These are phyloP conservation scores for Peromyscus leucopus DNA, from an alignment of 2,113 vertebrate genomes.

Conservation along the genomic window DNA sequence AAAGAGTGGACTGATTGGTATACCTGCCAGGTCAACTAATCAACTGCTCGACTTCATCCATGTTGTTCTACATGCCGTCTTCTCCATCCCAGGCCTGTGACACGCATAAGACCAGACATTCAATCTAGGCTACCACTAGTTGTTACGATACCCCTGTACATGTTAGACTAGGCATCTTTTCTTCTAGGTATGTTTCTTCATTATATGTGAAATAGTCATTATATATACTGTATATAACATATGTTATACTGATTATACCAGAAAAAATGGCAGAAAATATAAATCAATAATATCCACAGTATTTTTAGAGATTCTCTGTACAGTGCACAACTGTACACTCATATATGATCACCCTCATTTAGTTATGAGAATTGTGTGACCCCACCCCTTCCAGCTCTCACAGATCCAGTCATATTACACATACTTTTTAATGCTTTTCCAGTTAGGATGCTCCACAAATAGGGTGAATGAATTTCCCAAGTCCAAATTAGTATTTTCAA, in stretches of 20 bases:
- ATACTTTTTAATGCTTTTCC: not conserved
- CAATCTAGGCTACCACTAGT: not conserved
- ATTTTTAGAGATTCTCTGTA: not conserved
- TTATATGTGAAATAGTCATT: not conserved
- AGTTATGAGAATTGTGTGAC: not conserved
- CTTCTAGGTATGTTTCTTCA: not conserved
- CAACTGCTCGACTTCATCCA: not conserved
- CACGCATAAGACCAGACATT: not conserved
- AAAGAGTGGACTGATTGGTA: not conserved
- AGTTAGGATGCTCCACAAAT: not conserved
- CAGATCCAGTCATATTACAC: not conserved
- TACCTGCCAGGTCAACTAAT: not conserved
- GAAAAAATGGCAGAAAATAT: not conserved
- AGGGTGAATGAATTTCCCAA: not conserved
- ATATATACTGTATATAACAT: not conserved
- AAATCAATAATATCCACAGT: not conserved
- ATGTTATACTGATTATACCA: not conserved
- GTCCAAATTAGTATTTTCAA: not conserved
- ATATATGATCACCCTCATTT: not conserved
- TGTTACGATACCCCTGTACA: not conserved
- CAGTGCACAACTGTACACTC: not conserved
- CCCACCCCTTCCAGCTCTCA: not conserved
- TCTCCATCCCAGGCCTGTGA: not conserved
- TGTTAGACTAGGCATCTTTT: not conserved
- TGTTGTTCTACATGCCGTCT: too few relatives aligned